Percentiles rank a stretch among this genome's conserved stretches.
These are phyloP conservation scores for Megaceryle maxima DNA, from an alignment of 2,113 vertebrate genomes.

Conservation along the genomic window DNA sequence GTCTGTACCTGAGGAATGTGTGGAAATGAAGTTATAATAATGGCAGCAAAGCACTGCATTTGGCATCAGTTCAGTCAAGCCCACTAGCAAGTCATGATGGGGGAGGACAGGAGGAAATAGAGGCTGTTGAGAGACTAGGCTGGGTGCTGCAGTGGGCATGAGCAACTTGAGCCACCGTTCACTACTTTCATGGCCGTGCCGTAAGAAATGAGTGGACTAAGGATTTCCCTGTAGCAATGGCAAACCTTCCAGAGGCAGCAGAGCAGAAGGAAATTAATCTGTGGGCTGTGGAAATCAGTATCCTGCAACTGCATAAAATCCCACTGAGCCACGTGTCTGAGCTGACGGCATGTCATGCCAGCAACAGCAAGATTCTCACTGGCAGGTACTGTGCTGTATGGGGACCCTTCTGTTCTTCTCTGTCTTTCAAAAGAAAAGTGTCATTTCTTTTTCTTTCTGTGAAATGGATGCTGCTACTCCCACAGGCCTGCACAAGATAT, in stretches of 20 bases:
- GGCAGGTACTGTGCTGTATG: background rate
- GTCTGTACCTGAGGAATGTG: background rate
- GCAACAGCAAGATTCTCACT: accelerated
- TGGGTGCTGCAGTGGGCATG: background rate
- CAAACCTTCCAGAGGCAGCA: background rate
- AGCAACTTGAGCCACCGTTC: background rate
- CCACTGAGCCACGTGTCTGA: accelerated
- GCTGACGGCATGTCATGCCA: accelerated
- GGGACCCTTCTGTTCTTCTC: background rate
- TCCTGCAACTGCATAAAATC: background rate
- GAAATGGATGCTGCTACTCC: background rate
- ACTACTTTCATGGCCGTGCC: too few species aligned
- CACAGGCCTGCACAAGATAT: background rate
- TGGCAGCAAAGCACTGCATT: background rate
- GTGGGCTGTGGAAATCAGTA: background rate
- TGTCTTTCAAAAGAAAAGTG: background rate
- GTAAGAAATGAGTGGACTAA: too few species aligned
- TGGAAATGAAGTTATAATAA: background rate
- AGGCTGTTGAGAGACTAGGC: background rate
- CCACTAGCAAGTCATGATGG: background rate
- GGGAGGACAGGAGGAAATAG: background rate
- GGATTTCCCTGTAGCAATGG: background rate
- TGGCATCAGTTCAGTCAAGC: background rate
- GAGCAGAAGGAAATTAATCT: background rate
- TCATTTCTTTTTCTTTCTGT: background rate